These are phyloP conservation scores for Lasioglossum oenotherae DNA, from an alignment of 2,888 invertebrate genomes.

Conservation along the genomic window DNA sequence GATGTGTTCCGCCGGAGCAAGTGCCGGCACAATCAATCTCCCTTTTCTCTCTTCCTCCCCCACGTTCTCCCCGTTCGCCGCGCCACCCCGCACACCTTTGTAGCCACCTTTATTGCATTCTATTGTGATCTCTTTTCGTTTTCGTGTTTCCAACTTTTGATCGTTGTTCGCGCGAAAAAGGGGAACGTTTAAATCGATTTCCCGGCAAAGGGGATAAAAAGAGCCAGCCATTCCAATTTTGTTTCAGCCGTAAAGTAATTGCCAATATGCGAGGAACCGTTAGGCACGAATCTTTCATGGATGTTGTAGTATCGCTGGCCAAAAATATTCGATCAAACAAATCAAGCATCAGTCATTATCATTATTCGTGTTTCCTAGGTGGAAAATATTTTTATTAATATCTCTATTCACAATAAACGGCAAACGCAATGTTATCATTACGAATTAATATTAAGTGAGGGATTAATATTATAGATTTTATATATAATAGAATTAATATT, in stretches of 20 bases:
- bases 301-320: not conserved
- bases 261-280: not conserved
- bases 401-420: not conserved
- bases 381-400: not conserved
- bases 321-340: slow-evolving; percentile 6
- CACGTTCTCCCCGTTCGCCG: slow-evolving; percentile 58
- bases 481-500: no score
- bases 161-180: not conserved
- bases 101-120: slow-evolving; percentile 22
- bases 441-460: no score
- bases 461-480: no score
- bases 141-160: not conserved
- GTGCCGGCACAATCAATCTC: slow-evolving; percentile 82
- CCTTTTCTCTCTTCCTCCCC: slow-evolving; percentile 68
- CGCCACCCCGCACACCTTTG: slow-evolving; percentile 62
- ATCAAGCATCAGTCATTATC: not conserved
- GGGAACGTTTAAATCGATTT: slow-evolving; percentile 2
- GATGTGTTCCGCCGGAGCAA: slow-evolving; percentile 82
- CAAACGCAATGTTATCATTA: not conserved
- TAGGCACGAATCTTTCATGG: not conserved
- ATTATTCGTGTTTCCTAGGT: not conserved
- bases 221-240: not conserved
- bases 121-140: slow-evolving; percentile 1
- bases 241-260: not conserved
- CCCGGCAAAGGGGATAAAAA: not conserved